phyloP scores from a whole-genome alignment of 2,113 vertebrate genomes.

The Halcyon malimbica region DNA sequence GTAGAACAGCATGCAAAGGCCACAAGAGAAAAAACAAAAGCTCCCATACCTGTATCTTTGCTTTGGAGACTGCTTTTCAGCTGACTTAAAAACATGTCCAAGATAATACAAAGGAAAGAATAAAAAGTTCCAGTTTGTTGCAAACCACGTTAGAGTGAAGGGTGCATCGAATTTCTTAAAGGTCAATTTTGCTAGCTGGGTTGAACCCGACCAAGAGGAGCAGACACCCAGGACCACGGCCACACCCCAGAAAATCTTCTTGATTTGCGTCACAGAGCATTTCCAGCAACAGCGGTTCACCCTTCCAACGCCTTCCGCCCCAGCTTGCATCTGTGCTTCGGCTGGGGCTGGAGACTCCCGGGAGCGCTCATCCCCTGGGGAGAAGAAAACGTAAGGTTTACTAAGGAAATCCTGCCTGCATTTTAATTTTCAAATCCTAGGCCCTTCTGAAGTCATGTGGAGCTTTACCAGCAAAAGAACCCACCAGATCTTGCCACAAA shows the following conservation, averaged over 20 bases:
- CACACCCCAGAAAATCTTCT: conserved; percentile 88
- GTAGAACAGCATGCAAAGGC: neutral
- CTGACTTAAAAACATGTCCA: conserved; percentile 88
- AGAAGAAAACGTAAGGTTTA: neutral
- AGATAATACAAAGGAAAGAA: conserved; percentile 95
- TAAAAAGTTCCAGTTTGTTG: conserved; percentile 95
- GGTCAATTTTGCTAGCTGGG: conserved; percentile 92
- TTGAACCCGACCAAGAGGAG: conserved; percentile 91
- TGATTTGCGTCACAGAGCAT: conserved; percentile 79
- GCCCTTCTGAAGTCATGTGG: neutral
- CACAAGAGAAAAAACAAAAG: neutral
- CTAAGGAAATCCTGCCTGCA: neutral
- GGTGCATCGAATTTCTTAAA: conserved; percentile 90
- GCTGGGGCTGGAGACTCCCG: conserved; percentile 84
- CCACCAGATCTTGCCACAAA: neutral
- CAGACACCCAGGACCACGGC: conserved; percentile 92
- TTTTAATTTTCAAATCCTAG: neutral
- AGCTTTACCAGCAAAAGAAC: neutral
- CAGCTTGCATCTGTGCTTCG: conserved; percentile 78
- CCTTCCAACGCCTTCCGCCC: conserved; percentile 74
- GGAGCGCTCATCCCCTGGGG: conserved; percentile 87
- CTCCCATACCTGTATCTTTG: conserved; percentile 90
- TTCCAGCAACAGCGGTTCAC: conserved; percentile 78
- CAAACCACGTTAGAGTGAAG: conserved; percentile 96
- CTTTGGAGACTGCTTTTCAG: conserved; percentile 89